Conservation (phyloP, 2,113 vertebrate species). For the Pachypanchax playfairii region DNA sequence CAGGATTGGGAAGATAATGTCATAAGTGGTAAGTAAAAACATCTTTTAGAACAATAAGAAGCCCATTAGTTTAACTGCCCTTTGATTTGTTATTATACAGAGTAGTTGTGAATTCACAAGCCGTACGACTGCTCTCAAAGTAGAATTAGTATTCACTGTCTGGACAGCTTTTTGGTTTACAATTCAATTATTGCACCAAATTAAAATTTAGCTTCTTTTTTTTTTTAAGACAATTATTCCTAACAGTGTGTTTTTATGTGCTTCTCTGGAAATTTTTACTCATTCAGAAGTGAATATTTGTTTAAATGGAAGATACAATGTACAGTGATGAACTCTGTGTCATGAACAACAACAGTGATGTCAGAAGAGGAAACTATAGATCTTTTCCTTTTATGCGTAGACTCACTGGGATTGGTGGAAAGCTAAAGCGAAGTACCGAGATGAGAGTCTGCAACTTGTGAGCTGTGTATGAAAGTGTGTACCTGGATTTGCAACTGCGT, state of each 20-base stretch:
- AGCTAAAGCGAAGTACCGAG: constrained; percentile 31
- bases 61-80: constrained; percentile 52
- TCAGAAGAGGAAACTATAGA: constrained; percentile 30
- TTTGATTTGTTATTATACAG: constrained; percentile 44
- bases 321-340: constrained; percentile 20
- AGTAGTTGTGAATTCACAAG: constrained; percentile 52
- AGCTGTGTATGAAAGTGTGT: constrained; percentile 2
- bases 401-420: constrained; percentile 41
- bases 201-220: too few species aligned
- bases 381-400: constrained; percentile 22
- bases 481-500: constrained; percentile 22
- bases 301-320: constrained; percentile 26
- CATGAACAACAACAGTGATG: constrained; percentile 23
- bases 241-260: too few species aligned
- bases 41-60: constrained; percentile 41
- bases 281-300: too few species aligned
- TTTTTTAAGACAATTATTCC: too few species aligned
- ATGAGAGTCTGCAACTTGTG: constrained; percentile 9
- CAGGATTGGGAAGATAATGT: constrained; percentile 49
- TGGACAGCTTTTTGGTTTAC: constrained; percentile 19
- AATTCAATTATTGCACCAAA: constrained; percentile 32
- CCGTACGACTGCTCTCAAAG: constrained; percentile 14
- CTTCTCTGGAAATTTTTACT: constrained; percentile 12
- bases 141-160: constrained; percentile 10
- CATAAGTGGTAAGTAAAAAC: constrained; percentile 62